phyloP scores from a whole-genome alignment of 1,140 invertebrate species.

The Drosophila varians region DNA sequence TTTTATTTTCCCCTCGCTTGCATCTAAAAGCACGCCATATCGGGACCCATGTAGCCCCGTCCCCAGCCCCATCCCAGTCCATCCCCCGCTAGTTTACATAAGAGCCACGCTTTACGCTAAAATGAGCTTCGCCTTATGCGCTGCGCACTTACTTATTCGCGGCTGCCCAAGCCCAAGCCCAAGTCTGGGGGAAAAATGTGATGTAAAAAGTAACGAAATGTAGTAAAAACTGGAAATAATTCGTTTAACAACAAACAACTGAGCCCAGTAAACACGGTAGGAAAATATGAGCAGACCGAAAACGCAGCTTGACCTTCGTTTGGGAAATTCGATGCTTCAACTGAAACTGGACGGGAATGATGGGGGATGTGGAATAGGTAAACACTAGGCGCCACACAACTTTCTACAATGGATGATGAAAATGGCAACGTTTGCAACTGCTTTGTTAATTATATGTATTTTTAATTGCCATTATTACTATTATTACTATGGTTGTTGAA shows the following conservation, averaged over 20 bases:
- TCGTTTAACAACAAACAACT: constrained; percentile 16
- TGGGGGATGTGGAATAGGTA: not conserved
- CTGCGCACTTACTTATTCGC: constrained; percentile 34
- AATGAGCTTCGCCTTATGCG: constrained; percentile 70
- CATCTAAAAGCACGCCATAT: constrained; percentile 44
- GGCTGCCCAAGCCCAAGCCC: not conserved
- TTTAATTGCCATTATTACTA: constrained; percentile 29
- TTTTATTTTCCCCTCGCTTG: constrained; percentile 49
- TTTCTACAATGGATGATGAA: constrained; percentile 69
- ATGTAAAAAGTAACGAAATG: constrained; percentile 57
- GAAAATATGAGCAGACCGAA: constrained; percentile 43
- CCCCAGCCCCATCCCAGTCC: not conserved
- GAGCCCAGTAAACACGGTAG: constrained; percentile 1
- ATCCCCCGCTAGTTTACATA: constrained; percentile 43
- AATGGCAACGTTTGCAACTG: constrained; percentile 38
- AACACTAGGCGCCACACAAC: constrained; percentile 58
- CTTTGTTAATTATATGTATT: constrained; percentile 26
- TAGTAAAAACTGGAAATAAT: constrained; percentile 64
- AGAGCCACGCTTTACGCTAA: constrained; percentile 66
- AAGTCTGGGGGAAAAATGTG: constrained; percentile 39
- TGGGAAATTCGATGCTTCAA: constrained; percentile 64
- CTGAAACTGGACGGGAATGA: not conserved
- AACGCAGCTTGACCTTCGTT: constrained; percentile 71
- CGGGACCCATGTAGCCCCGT: constrained; percentile 8
- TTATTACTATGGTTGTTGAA: constrained; percentile 14